These are phyloP conservation scores for Glyphotaelius pellucidus DNA, from an alignment of 2,888 invertebrate species.

Conservation along the genomic window DNA sequence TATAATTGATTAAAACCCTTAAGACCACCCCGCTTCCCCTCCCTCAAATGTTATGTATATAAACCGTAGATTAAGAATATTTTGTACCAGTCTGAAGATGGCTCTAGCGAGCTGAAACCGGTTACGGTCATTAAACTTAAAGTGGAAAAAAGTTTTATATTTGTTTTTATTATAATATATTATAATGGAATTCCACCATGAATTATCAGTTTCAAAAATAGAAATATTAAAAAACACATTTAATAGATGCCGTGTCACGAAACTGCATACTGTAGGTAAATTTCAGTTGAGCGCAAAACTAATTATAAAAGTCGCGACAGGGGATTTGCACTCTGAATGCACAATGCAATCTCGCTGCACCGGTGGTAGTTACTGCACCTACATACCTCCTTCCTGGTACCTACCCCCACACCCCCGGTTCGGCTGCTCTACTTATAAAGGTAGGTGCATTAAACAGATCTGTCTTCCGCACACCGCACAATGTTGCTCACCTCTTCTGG, in stretches of 20 bases:
- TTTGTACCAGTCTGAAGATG: too few species aligned
- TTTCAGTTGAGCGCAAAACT: conserved; percentile 64
- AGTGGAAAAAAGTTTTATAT: too few species aligned
- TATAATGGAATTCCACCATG: too few species aligned
- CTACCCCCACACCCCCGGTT: background rate
- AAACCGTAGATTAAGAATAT: too few species aligned
- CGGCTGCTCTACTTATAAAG: background rate
- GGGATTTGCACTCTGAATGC: conserved; percentile 64
- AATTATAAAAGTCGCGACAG: conserved; percentile 65
- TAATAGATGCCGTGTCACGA: conserved; percentile 31
- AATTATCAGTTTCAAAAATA: too few species aligned
- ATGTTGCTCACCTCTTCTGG: background rate
- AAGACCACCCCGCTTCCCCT: too few species aligned
- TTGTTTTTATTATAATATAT: too few species aligned
- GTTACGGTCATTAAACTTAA: too few species aligned
- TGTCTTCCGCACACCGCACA: background rate
- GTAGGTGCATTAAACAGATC: background rate
- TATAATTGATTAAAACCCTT: too few species aligned
- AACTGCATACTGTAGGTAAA: conserved; percentile 62
- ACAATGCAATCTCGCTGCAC: conserved; percentile 65
- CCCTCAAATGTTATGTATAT: too few species aligned
- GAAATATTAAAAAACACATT: too few species aligned
- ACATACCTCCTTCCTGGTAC: background rate
- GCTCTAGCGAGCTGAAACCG: too few species aligned
- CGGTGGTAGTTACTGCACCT: conserved; percentile 37